Percentiles rank a stretch among this genome's conserved stretches.
phyloP scores from a whole-genome alignment of 1,140 invertebrate genomes.

The Gryllus bimaculatus region DNA sequence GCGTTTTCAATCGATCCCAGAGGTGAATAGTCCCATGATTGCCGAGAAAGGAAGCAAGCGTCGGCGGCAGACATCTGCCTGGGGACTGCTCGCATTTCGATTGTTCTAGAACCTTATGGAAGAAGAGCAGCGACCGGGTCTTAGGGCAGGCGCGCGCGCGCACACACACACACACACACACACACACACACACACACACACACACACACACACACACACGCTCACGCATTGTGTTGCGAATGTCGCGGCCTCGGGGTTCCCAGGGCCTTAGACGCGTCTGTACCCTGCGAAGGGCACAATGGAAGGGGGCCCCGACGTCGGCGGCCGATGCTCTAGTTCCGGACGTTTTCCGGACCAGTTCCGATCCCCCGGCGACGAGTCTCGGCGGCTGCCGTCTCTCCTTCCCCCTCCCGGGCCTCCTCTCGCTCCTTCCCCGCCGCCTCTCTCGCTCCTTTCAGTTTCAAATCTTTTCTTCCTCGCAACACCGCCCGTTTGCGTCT shows the following conservation, averaged over 20 bases:
- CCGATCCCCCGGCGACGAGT: background rate
- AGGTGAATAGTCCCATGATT: background rate
- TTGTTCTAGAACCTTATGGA: background rate
- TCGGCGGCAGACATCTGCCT: background rate
- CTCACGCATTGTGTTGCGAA: background rate
- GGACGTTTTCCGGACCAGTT: background rate
- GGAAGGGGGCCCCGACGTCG: background rate
- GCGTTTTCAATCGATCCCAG: background rate
- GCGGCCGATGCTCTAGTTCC: background rate
- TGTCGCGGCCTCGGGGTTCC: background rate
- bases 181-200: background rate
- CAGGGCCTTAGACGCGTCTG: background rate
- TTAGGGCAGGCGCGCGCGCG: too few species aligned
- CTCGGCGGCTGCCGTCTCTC: background rate
- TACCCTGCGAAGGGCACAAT: background rate
- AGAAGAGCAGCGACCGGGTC: background rate
- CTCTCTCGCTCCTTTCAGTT: background rate
- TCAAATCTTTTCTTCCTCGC: background rate
- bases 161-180: too few species aligned
- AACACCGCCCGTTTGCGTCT: background rate
- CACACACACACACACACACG: too few species aligned
- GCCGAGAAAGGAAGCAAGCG: too few species aligned
- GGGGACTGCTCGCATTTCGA: background rate
- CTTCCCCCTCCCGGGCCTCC: background rate
- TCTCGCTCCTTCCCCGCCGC: background rate